These are phyloP conservation scores for Baryphthengus martii DNA, from an alignment of 2,113 vertebrate genomes.

Conservation along the genomic window DNA sequence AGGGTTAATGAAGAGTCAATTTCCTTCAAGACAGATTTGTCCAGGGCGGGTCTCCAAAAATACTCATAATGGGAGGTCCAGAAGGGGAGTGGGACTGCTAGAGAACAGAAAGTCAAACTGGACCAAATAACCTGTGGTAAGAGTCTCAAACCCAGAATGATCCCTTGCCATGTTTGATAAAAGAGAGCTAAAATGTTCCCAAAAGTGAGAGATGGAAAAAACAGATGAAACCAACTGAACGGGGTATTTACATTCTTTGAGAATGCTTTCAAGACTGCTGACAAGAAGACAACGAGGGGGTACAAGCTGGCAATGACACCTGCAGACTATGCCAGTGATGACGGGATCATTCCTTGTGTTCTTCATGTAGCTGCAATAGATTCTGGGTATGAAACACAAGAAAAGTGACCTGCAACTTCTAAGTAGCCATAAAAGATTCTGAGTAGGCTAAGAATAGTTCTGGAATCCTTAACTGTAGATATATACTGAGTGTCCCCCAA, in stretches of 20 bases:
- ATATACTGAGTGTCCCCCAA: neutral
- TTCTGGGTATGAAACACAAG: neutral
- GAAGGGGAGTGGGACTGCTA: neutral
- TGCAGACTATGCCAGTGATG: neutral
- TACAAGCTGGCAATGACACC: neutral
- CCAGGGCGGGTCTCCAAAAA: neutral
- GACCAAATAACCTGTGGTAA: neutral
- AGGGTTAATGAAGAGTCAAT: neutral
- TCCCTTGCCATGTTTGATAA: neutral
- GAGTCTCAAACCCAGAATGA: neutral
- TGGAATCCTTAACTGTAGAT: neutral
- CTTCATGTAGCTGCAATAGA: neutral
- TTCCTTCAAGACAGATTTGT: neutral
- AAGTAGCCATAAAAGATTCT: neutral
- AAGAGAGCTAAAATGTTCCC: neutral
- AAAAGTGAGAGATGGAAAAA: neutral
- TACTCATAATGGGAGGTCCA: neutral
- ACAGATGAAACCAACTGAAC: neutral
- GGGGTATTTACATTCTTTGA: neutral
- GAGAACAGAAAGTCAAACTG: neutral
- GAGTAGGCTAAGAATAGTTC: neutral
- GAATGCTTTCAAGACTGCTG: neutral
- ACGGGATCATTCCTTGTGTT: neutral
- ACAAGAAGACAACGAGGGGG: neutral
- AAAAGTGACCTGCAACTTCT: neutral